These are phyloP conservation scores for Drosophila insularis DNA, from an alignment of 1,140 invertebrate species.

Conservation along the genomic window DNA sequence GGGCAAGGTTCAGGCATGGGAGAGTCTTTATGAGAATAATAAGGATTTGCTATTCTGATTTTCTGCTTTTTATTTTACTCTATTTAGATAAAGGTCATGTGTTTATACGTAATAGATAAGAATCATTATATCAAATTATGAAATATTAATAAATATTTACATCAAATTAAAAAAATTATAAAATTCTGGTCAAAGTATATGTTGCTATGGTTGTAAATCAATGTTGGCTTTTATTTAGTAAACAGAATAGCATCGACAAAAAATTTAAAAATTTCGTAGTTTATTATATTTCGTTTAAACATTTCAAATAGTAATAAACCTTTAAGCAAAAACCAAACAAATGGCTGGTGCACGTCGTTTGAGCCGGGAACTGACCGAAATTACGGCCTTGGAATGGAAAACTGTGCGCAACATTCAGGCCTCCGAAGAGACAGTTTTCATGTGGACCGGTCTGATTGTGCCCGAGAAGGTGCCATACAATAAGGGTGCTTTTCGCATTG, in stretches of 20 bases:
- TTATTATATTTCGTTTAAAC: background rate
- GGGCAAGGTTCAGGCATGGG: slow-evolving; percentile 82
- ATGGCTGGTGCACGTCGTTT: slow-evolving; percentile 88
- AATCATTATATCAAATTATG: background rate
- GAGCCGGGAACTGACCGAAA: slow-evolving; percentile 92
- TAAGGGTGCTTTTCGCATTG: slow-evolving; percentile 99
- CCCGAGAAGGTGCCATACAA: slow-evolving; percentile 98
- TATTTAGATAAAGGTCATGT: background rate
- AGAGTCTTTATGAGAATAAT: slow-evolving; percentile 64
- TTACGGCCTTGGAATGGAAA: slow-evolving; percentile 89
- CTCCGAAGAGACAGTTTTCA: slow-evolving; percentile 95
- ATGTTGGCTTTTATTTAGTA: background rate
- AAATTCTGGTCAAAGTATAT: too few species aligned
- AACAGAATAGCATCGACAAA: background rate
- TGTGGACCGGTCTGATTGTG: slow-evolving; percentile 96
- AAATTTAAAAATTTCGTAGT: background rate
- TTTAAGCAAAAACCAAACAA: background rate
- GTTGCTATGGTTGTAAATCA: background rate
- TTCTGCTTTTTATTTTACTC: background rate
- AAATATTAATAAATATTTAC: background rate
- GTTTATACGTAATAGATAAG: background rate
- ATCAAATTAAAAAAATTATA: background rate
- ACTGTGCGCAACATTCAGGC: slow-evolving; percentile 95
- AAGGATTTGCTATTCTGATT: slow-evolving; percentile 60
- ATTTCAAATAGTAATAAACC: background rate